phyloP scores from a whole-genome alignment of 1,140 invertebrate genomes.

The Drosophila kikkawai region DNA sequence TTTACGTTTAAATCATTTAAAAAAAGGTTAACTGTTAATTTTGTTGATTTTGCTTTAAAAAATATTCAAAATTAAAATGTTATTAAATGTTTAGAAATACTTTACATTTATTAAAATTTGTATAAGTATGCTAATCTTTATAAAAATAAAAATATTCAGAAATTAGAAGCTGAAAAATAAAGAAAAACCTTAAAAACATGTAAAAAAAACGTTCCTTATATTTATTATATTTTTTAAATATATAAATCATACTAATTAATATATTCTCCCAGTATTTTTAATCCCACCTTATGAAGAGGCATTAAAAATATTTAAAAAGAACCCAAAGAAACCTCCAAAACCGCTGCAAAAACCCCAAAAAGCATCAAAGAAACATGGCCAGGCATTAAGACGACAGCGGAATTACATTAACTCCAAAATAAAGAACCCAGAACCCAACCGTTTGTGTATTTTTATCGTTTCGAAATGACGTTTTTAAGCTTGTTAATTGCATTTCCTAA shows the following conservation, averaged over 20 bases:
- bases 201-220: too few relatives aligned
- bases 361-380: neutral
- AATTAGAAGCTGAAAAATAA: too few relatives aligned
- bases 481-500: conserved; percentile 72
- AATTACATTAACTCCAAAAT: conserved; percentile 39
- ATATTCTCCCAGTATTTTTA: neutral
- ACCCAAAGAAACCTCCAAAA: neutral
- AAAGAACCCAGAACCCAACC: neutral
- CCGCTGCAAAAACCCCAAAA: neutral
- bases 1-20: too few relatives aligned
- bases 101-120: too few relatives aligned
- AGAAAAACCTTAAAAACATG: too few relatives aligned
- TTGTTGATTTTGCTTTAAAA: too few relatives aligned
- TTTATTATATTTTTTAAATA: neutral
- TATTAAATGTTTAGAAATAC: too few relatives aligned
- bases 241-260: too few relatives aligned
- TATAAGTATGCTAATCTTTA: too few relatives aligned
- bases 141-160: too few relatives aligned
- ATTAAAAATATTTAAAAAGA: neutral
- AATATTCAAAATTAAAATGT: too few relatives aligned
- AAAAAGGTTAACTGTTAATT: too few relatives aligned
- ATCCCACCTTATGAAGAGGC: neutral
- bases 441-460: neutral
- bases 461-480: conserved; percentile 39
- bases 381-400: conserved; percentile 31